Conservation (phyloP, 2,113 vertebrate genomes). For the Australoheros scitulus region DNA sequence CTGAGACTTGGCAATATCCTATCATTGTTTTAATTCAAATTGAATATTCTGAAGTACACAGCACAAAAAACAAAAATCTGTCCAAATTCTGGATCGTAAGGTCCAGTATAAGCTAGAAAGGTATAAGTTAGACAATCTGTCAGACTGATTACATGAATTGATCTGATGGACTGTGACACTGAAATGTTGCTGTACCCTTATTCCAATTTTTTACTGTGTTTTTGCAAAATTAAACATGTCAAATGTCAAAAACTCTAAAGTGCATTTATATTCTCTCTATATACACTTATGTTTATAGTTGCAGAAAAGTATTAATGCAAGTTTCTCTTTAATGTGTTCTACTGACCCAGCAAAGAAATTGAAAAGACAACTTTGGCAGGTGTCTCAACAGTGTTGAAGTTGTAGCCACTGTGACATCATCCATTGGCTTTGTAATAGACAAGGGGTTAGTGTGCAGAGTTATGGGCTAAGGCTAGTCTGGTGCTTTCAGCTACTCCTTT, state of each 20-base stretch:
- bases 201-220: not conserved
- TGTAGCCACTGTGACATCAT: not conserved
- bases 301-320: not conserved
- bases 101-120: not conserved
- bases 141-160: not conserved
- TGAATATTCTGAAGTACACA: not conserved
- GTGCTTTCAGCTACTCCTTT: not conserved
- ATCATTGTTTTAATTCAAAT: not conserved
- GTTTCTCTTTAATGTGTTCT: not conserved
- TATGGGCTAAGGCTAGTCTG: not conserved
- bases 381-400: not conserved
- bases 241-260: not conserved
- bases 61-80: not conserved
- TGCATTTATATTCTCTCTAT: not conserved
- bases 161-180: not conserved
- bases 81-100: not conserved
- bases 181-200: not conserved
- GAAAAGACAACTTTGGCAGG: not conserved
- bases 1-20: not conserved
- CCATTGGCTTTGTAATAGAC: not conserved
- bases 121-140: not conserved
- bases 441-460: not conserved
- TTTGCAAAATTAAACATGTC: not conserved
- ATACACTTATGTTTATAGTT: not conserved
- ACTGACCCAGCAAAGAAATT: not conserved